Base-by-base conservation (phyloP, 2,113 vertebrate species). In the Phylloscopus trochilus region DNA sequence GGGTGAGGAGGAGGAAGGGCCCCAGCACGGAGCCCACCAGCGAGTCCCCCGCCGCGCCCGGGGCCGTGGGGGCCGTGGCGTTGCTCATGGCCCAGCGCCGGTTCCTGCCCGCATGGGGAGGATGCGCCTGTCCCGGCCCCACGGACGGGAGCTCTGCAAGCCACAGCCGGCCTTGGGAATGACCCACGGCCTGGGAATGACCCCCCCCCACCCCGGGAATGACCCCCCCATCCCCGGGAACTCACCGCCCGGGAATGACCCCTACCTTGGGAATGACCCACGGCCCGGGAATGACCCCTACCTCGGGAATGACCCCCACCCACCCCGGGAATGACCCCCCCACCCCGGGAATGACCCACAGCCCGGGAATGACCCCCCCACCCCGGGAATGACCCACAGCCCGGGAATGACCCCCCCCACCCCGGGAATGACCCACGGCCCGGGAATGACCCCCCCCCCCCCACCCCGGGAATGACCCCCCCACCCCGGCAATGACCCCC, bases 1-100 rank as follows among this genome's bases (percentile, higher is more conserved):
- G 86, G 49, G 98, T 99, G 98, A 99, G 97, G 92, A 99, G 97
- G 96, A 99, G 96, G 96, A 99, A 98, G 13, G 99, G 99, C 15
- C 99, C 98, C 95, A 99, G 95, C 62, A 99, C 97, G 56, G 98
- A 99, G 95, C 98, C 97, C 95, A 98, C 98, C 81, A 98, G 97
- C 74, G 96, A 97, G 90, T 99, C 98, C 4, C 98, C 98, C 92
- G 96, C 95, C 28, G 94, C 62, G 73, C 94, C 94, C 81, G 97
- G 94, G 51, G 98, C 98, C 44, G 96, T 91, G 93, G 98, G 97
- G n/a, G 97, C 98, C 15, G 99, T 99, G 79, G 95, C 96, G 97
- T 99, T 99, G 98, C 98, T 99, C 98, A 98, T 98, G 95, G 93
- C 97, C 79, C 90, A 20, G 74, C 7, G 17, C 17, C 17, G 28